Percentiles rank a stretch among this genome's conserved stretches.
Conservation (phyloP, 1,140 invertebrate genomes). For the Trichonephila clavipes region DNA sequence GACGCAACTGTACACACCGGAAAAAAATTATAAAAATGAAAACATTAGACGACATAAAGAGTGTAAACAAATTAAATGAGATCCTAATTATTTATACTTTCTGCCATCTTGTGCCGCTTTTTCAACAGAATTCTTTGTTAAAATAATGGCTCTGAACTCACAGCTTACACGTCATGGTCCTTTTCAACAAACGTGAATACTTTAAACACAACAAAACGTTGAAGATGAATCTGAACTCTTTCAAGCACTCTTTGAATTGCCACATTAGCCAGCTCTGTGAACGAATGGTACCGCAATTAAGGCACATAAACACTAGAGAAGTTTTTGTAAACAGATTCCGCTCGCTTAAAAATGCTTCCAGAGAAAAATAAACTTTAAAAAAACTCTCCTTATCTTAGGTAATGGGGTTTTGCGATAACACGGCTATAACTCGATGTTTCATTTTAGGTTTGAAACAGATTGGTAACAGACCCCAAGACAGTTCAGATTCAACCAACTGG, state of each 20-base stretch:
- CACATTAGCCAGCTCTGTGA: not conserved
- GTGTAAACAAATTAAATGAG: not conserved
- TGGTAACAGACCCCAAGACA: slow-evolving; percentile 4
- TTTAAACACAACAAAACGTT: not conserved
- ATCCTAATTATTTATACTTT: not conserved
- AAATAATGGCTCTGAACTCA: not conserved
- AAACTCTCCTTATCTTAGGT: not conserved
- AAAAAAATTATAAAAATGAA: not conserved
- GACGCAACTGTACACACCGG: not conserved
- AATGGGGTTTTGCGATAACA: slow-evolving; percentile 14
- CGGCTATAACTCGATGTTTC: not conserved
- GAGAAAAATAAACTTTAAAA: not conserved
- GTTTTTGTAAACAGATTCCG: slow-evolving; percentile 35
- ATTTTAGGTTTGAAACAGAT: not conserved
- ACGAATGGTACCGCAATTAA: slow-evolving; percentile 5
- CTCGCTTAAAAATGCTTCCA: not conserved
- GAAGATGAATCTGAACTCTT: not conserved
- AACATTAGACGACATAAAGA: not conserved
- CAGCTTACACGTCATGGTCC: not conserved
- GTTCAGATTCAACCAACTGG: not conserved
- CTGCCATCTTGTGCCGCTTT: not conserved
- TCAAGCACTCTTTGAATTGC: slow-evolving; percentile 20
- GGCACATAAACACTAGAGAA: not conserved
- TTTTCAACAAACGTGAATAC: not conserved
- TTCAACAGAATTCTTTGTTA: not conserved